A percentile compares a stretch with the other conserved stretches of the same genome.
These are phyloP conservation scores for Callyntrura sp. DNA, from an alignment of 2,888 invertebrate species.

Conservation along the genomic window DNA sequence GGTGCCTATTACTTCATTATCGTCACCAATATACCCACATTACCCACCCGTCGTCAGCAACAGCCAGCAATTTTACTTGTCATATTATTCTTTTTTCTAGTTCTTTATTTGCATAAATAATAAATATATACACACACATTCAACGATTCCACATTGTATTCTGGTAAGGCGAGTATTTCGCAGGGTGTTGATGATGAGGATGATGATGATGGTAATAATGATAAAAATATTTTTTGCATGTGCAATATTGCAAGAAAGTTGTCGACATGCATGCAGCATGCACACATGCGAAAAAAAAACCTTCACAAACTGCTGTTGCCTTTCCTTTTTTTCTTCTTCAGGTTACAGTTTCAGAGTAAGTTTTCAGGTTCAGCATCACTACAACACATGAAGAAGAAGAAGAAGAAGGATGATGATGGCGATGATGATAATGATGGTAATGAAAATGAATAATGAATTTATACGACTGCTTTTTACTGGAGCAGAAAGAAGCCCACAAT, in stretches of 20 bases:
- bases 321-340: conserved; percentile 20
- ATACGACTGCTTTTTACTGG: conserved; percentile 45
- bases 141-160: neutral
- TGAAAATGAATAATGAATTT: conserved; percentile 54
- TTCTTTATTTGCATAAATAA: too few species aligned
- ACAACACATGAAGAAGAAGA: too few species aligned
- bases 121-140: too few species aligned
- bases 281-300: conserved; percentile 3
- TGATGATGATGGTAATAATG: neutral
- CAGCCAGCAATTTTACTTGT: conserved; percentile 26
- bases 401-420: too few species aligned
- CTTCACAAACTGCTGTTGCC: too few species aligned
- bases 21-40: conserved; percentile 49
- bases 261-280: neutral
- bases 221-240: too few species aligned
- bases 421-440: conserved; percentile 53
- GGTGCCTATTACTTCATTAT: conserved; percentile 55
- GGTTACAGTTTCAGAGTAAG: conserved; percentile 29
- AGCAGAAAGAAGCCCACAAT: conserved; percentile 24
- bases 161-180: neutral
- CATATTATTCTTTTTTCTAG: conserved; percentile 14
- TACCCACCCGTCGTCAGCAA: conserved; percentile 37
- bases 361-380: conserved; percentile 53
- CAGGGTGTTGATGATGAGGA: too few species aligned
- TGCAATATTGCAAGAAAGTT: conserved; percentile 52